These are phyloP conservation scores for Clistopyga incitator DNA, from an alignment of 2,888 invertebrate genomes.

Conservation along the genomic window DNA sequence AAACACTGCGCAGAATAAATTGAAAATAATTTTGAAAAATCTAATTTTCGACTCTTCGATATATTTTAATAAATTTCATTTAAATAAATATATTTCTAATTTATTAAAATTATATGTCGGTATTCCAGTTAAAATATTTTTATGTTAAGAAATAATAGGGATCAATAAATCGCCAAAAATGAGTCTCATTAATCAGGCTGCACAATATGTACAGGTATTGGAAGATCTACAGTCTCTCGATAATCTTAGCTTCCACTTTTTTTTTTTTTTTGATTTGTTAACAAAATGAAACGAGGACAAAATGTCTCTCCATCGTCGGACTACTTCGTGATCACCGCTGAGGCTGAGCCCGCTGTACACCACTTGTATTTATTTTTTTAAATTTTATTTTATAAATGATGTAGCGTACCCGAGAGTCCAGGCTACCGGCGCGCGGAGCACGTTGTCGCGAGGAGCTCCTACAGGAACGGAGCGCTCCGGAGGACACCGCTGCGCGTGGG, in stretches of 20 bases:
- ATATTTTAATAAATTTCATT: no score
- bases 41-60: no score
- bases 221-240: neutral
- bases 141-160: neutral
- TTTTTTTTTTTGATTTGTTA: constrained; percentile 5
- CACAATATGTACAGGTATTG: neutral
- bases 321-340: constrained; percentile 25
- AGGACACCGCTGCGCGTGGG: constrained; percentile 78
- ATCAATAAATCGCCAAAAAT: neutral
- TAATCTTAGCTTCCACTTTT: neutral
- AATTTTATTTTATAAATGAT: constrained; percentile 76
- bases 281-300: constrained; percentile 31
- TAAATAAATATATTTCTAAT: no score
- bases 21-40: no score
- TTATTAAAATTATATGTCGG: neutral
- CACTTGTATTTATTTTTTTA: constrained; percentile 25
- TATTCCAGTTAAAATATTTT: neutral
- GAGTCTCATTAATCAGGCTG: neutral
- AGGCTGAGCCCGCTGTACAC: constrained; percentile 38
- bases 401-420: constrained; percentile 58
- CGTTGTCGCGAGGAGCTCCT: constrained; percentile 60
- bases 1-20: neutral
- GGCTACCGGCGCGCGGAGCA: constrained; percentile 37
- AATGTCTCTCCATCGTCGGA: constrained; percentile 36
- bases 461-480: constrained; percentile 43